Base-by-base conservation (phyloP, 2,113 vertebrate genomes). In the Empidonax alnorum region DNA sequence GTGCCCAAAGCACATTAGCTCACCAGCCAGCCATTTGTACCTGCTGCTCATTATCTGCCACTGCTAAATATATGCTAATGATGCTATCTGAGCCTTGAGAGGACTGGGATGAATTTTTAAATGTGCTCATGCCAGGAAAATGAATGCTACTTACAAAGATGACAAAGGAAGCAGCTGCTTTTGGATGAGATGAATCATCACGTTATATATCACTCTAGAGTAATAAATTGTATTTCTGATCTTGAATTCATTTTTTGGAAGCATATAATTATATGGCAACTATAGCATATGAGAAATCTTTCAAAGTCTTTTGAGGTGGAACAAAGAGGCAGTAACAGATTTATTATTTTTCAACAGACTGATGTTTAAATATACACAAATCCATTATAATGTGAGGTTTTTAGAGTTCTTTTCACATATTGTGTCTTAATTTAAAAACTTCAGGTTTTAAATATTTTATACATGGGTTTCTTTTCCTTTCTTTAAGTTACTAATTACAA, bases 151-250 rank as follows among this genome's bases (percentile, higher is more conserved):
- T 83, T 84, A 93, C 16, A 65, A 55, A 74, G 69, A 76, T 75
- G 73, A 92, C 82, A 96, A 89, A 95, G 59, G 79, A 83, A 82
- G 59, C 74, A 86, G 42, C 80, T 84, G 58, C 90, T 90, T 95
- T 84, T 69, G 90, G 47, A 61, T 65, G 21, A 94, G 53, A 86
- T 94, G 75, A 93, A 84, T 94, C 82, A 92, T 61, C 41, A 77
- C 24, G 19, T 83, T 76, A 76, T 46, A 23, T 91, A 80, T 95
- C 69, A 85, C 72, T 86, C 84, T 72, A 47, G 78, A 39, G 91
- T 81, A 96, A 93, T 88, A 89, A 91, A 95, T 67, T 87, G 65
- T 42, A 76, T 93, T 97, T 77, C 63, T 39, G 71, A 11, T 50
- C 61, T 73, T 94, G 42, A 96, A 89, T 83, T 94, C 1, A 27